These are phyloP conservation scores for Dolichoris vasculosae DNA, from an alignment of 1,140 invertebrate species.

Conservation along the genomic window DNA sequence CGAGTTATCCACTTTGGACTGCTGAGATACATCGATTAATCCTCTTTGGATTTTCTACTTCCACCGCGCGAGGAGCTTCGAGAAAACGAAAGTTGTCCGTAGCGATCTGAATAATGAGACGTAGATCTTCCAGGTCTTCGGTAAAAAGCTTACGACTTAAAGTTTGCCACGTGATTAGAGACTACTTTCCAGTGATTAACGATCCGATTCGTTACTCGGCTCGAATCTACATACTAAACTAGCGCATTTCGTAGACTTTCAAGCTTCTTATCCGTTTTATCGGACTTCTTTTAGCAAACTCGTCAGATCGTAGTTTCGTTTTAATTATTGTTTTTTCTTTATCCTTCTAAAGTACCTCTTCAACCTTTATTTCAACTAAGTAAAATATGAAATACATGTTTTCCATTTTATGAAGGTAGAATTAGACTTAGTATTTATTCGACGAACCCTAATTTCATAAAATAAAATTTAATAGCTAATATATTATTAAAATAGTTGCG, in stretches of 20 bases:
- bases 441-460: no score
- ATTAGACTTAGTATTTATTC: not conserved
- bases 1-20: not conserved
- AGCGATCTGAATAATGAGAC: not conserved
- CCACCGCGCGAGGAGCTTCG: not conserved
- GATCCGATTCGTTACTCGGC: not conserved
- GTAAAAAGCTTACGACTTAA: not conserved
- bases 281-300: not conserved
- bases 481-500: no score
- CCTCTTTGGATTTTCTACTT: not conserved
- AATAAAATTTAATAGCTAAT: no score
- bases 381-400: not conserved
- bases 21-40: constrained; percentile 6
- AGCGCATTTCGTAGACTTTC: not conserved
- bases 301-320: not conserved
- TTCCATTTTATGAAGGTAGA: not conserved
- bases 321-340: not conserved
- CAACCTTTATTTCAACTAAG: not conserved
- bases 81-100: not conserved
- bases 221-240: not conserved
- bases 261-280: not conserved
- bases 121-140: not conserved
- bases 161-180: not conserved
- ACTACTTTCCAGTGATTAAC: not conserved
- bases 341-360: not conserved